phyloP scores from a whole-genome alignment of 2,888 invertebrate genomes.

The Noctua fimbriata region DNA sequence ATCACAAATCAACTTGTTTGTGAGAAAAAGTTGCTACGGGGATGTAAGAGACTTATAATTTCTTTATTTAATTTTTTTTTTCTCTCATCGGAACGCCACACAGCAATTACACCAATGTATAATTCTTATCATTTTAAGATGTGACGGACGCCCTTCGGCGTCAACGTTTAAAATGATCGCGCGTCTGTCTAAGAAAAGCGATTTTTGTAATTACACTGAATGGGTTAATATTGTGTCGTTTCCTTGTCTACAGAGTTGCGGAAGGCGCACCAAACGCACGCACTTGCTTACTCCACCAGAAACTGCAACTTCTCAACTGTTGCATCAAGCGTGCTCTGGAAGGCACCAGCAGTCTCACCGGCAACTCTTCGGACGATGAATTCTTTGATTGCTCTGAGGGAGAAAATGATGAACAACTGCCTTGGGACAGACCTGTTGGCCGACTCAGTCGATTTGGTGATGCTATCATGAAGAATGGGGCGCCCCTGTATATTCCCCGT shows the following conservation, averaged over 20 bases:
- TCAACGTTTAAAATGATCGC: background rate
- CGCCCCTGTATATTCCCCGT: conserved; percentile 84
- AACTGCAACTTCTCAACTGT: conserved; percentile 96
- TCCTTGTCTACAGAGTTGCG: conserved; percentile 92
- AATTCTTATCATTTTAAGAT: background rate
- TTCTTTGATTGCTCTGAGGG: conserved; percentile 95
- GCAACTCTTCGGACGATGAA: conserved; percentile 91
- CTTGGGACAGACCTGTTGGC: conserved; percentile 84
- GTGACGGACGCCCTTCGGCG: background rate
- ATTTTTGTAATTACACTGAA: background rate
- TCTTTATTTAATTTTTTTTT: background rate
- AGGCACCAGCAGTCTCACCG: conserved; percentile 82
- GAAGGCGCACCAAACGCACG: conserved; percentile 96
- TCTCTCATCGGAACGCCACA: background rate
- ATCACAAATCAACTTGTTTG: background rate
- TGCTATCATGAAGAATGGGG: conserved; percentile 83
- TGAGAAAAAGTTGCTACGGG: background rate
- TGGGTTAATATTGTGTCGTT: conserved; percentile 5
- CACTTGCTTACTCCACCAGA: conserved; percentile 98
- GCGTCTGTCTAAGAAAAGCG: background rate
- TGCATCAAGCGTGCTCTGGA: conserved; percentile 92
- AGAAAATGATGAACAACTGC: conserved; percentile 87
- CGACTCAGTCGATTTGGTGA: conserved; percentile 82
- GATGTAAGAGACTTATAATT: background rate
- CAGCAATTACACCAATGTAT: background rate